Conservation (phyloP, 2,113 vertebrate genomes). For the Daphoenositta chrysoptera region DNA sequence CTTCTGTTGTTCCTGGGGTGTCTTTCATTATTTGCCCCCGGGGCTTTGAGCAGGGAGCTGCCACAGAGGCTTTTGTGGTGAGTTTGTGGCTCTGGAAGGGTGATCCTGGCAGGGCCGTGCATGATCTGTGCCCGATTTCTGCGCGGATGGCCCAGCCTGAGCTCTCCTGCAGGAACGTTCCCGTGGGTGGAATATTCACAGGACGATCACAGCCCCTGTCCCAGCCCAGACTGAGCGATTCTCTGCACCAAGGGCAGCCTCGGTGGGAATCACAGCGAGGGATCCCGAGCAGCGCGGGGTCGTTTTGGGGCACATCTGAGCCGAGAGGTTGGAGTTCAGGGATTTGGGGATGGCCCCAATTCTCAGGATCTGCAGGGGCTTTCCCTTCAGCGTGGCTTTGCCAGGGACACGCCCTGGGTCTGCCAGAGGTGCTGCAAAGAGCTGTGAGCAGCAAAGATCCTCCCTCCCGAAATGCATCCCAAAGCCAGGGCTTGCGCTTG, state of each 20-base stretch:
- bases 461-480: not conserved
- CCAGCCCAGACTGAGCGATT: too few species aligned
- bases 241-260: not conserved
- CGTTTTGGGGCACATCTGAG: rapidly evolving
- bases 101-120: not conserved
- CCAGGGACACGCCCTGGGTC: not conserved
- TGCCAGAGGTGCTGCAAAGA: not conserved
- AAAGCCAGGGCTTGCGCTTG: not conserved
- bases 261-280: not conserved
- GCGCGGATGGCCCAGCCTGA: not conserved
- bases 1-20: not conserved
- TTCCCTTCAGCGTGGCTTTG: not conserved
- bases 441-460: not conserved
- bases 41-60: not conserved
- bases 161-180: not conserved
- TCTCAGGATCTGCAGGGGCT: not conserved
- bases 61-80: not conserved
- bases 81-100: not conserved
- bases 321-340: not conserved
- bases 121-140: not conserved
- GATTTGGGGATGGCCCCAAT: rapidly evolving
- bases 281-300: rapidly evolving
- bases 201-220: not conserved
- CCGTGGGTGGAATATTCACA: rapidly evolving
- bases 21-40: not conserved